A percentile compares a stretch with the other conserved stretches of the same genome.
These are phyloP conservation scores for Typhlomys cinereus DNA, from an alignment of 2,113 vertebrate genomes.

Conservation along the genomic window DNA sequence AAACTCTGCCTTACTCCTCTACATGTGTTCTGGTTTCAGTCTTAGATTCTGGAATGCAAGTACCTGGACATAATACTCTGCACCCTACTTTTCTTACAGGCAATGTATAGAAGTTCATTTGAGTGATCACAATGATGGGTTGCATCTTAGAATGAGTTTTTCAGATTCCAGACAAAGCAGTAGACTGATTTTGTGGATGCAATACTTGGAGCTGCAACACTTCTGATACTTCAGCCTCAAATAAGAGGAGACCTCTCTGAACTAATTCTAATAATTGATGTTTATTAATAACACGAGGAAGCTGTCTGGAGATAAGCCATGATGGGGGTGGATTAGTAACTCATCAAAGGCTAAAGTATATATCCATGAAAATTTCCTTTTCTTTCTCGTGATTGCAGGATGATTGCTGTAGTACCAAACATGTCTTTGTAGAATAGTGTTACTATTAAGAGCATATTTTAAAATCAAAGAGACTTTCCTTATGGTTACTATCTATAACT, in stretches of 20 bases:
- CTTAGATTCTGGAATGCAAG: too few relatives aligned
- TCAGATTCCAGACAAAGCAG: not conserved
- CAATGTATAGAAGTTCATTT: slow-evolving; percentile 8
- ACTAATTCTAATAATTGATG: not conserved
- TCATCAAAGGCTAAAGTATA: not conserved
- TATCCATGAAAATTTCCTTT: not conserved
- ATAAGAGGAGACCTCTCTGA: slow-evolving; percentile 3
- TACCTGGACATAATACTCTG: too few relatives aligned
- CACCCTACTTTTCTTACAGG: not conserved
- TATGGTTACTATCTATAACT: not conserved
- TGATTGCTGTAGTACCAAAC: not conserved
- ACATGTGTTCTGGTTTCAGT: too few relatives aligned
- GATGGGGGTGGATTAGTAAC: not conserved
- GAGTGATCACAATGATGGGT: not conserved
- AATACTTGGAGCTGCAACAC: not conserved
- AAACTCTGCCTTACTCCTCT: too few relatives aligned
- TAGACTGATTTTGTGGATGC: not conserved
- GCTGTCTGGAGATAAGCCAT: not conserved
- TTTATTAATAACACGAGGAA: slow-evolving; percentile 41
- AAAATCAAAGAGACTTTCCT: not conserved
- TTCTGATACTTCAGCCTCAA: not conserved
- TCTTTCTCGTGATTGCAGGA: slow-evolving; percentile 19
- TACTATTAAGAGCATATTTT: not conserved
- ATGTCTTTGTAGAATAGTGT: not conserved
- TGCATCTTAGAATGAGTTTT: slow-evolving; percentile 26